Base-by-base conservation (phyloP, 2,888 invertebrate genomes). In the Meiosimyza platycephala region DNA sequence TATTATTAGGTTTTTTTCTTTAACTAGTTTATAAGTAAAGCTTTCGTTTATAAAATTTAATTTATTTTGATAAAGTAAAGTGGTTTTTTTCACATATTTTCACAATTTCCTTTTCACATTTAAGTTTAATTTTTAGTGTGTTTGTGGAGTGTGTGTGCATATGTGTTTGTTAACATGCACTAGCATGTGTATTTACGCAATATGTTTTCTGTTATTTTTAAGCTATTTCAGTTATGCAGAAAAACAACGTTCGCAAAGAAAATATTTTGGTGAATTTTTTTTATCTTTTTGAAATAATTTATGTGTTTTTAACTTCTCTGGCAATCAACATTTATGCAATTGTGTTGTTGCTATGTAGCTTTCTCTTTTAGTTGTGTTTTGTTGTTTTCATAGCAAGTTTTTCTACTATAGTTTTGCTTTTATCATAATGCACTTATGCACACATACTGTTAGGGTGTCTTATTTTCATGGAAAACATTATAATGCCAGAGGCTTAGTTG, bases 1-100 rank as follows among this genome's bases (percentile, higher is more conserved):
- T n/a, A 12, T 62, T 9, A 40, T 60, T 60, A 33, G 33, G 22
- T 22, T 22, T n/a, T 33, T 33, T 15, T 51, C 40, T 51, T n/a
- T 40, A 22, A 15, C 22, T 50, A 68, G 59, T 18, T 68, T 52
- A 33, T 40, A 62, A 62, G 69, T 69, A 69, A 69, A 69, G 69
- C 69, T 69, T 69, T 69, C 52, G 62, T 68, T 59, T 60, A 1
- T 63, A 48, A 47, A 16, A n/a, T 11, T 16, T 40, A 6, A 63
- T 47, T 63, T 40, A 40, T 40, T 40, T 40, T 40, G 40, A 40
- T 40, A 40, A 40, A 40, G 40, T 40, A 40, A 40, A 40, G 6
- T 6, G 40, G 6, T 40, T 40, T 40, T n/a, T 40, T 40, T 40
- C 40, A 9, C 9, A 40, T 1, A 40, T 40, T 40, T 40, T 40